Base-by-base conservation (phyloP, 2,888 invertebrate species). In the Sycophila texana region DNA sequence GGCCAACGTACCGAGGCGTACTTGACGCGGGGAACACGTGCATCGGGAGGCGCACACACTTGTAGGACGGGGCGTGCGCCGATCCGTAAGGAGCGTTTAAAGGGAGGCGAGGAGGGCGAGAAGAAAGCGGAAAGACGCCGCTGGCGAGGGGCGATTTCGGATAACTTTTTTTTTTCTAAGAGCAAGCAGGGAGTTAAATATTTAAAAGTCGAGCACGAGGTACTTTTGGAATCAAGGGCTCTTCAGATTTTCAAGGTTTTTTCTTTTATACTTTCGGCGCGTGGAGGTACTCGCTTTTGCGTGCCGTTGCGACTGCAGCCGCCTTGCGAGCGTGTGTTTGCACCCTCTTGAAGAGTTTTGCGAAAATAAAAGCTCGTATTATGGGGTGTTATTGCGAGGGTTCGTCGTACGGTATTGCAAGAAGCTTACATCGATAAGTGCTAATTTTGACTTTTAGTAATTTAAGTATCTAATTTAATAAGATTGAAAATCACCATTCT, bases 11-110 rank as follows among this genome's bases (percentile, higher is more conserved):
- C 30, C 4, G 14, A 12, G 22, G 18, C 53, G 51, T 75, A 86
- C 86, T 84, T 84, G 80, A 76, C 68, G 67, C 84, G 63, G n/a
- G 1, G 88, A 55, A 60, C 88, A 87, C 89, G 88, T 87, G 89
- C 86, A 83, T 14, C 66, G n/a, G 20, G 16, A 16, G 73, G 49
- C 76, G 30, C 61, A 30, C 61, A 18, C 77, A 77, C 77, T 73
- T 73, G 70, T 71, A 53, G 16, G 16, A 16, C n/a, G 60, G 60
- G 60, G 73, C 67, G 77, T 53, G 77, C 71, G 65, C 20, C 16
- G 72, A 60, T 68, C 51, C 13, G 57, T 39, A 39, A 61, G 58
- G 18, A 77, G 13, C 55, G 20, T 12, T 49, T 39, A 13, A n/a
- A 67, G 49, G 58, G 57, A 66, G 66, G 47, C 49, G 66, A 58